Conservation (phyloP, 2,888 invertebrate genomes). For the Calameuta filiformis region DNA sequence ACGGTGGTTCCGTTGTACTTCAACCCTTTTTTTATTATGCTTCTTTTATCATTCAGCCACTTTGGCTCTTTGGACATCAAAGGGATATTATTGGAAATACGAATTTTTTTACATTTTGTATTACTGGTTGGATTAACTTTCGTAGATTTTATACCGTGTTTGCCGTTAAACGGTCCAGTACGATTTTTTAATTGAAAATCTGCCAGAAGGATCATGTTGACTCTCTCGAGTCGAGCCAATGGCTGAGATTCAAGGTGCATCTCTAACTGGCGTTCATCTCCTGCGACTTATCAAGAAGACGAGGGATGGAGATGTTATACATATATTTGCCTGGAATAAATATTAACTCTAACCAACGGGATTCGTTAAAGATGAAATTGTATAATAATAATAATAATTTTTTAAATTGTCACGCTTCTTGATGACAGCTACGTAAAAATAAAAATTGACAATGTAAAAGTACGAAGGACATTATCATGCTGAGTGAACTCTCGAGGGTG, state of each 20-base stretch:
- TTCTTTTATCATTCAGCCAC: no score
- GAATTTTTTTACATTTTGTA: not conserved
- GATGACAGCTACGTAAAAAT: not conserved
- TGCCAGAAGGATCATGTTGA: not conserved
- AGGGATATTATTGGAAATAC: not conserved
- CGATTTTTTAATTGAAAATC: not conserved
- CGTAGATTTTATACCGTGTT: not conserved
- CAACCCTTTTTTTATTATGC: no score
- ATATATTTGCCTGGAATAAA: not conserved
- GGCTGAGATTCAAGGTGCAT: not conserved
- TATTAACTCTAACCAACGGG: no score
- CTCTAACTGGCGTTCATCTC: not conserved
- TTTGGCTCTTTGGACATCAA: not conserved
- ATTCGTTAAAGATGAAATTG: not conserved
- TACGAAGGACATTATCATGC: not conserved
- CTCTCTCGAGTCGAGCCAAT: not conserved
- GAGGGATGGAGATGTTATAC: not conserved
- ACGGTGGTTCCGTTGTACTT: not conserved
- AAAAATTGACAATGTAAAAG: not conserved
- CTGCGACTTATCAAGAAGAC: not conserved
- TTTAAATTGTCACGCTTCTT: not conserved
- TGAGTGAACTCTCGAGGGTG: not conserved
- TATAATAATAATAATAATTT: not conserved
- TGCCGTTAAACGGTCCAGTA: not conserved
- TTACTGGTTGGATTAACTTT: not conserved